Percentiles rank a stretch among this genome's conserved stretches.
phyloP scores from a whole-genome alignment of 2,113 vertebrate genomes.

The Leucoraja erinaceus region DNA sequence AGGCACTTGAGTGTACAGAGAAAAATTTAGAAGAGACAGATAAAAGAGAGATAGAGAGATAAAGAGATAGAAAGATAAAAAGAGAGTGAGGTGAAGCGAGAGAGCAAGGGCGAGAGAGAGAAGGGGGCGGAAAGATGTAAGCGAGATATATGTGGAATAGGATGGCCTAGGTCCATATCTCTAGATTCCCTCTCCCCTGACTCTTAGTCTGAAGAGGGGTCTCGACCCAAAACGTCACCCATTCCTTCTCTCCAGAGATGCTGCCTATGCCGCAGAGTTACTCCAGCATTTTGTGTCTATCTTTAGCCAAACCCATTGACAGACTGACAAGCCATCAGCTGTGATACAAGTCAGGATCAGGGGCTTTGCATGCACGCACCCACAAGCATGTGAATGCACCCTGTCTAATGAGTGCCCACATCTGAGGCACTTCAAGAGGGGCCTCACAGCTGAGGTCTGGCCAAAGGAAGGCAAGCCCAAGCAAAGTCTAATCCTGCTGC shows the following conservation, averaged over 20 bases:
- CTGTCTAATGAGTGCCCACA: constrained; percentile 68
- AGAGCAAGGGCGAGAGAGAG: background rate
- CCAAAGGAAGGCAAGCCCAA: constrained; percentile 57
- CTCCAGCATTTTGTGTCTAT: no score
- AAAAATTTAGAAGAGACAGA: no score
- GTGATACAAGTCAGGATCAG: constrained; percentile 58
- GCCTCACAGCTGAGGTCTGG: constrained; percentile 62
- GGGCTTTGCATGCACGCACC: constrained; percentile 72
- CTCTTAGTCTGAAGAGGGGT: no score
- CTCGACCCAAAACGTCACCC: no score
- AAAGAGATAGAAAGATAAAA: no score
- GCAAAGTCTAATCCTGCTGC: constrained; percentile 56
- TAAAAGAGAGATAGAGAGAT: no score
- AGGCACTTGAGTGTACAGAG: no score
- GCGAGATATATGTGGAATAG: no score
- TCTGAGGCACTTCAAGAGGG: constrained; percentile 73
- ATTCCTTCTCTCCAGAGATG: no score
- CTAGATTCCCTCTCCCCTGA: no score
- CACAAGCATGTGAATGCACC: constrained; percentile 66
- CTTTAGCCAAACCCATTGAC: background rate
- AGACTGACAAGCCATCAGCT: background rate
- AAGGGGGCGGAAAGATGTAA: background rate
- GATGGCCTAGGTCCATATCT: background rate
- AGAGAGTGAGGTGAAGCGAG: background rate
- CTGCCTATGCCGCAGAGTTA: no score